Conservation (phyloP, 2,888 invertebrate genomes). For the Poecilobothrus nobilitatus region DNA sequence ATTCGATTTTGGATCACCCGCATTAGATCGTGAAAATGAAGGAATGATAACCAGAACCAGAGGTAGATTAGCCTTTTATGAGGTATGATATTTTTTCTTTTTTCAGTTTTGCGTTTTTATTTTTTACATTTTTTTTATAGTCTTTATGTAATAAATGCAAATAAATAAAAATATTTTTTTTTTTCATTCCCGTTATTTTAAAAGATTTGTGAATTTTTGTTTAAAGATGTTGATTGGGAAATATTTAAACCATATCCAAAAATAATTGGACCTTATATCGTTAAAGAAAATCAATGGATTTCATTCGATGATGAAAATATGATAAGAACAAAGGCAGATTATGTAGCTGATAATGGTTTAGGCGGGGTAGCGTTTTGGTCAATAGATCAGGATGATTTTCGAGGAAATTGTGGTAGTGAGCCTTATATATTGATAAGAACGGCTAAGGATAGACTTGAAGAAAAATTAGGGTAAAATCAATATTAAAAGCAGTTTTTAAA, state of each 20-base stretch:
- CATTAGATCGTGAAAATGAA: background rate
- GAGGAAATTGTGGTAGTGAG: constrained; percentile 29
- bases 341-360: constrained; percentile 36
- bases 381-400: constrained; percentile 48
- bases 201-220: background rate
- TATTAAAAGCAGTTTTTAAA: too few relatives aligned
- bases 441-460: background rate
- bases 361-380: constrained; percentile 50
- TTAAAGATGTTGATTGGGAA: background rate
- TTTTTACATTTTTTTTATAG: too few relatives aligned
- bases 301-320: constrained; percentile 41
- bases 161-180: too few relatives aligned
- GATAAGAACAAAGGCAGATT: constrained; percentile 36
- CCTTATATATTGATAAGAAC: background rate
- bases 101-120: background rate
- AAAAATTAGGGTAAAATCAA: background rate
- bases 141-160: background rate
- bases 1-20: background rate
- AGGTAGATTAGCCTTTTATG: background rate
- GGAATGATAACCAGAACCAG: background rate
- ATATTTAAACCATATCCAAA: background rate
- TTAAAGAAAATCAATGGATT: constrained; percentile 36
- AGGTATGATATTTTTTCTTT: background rate
- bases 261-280: background rate
- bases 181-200: too few relatives aligned